Conservation (phyloP, 2,888 invertebrate species). For the Rambutsinella grinnellia region DNA sequence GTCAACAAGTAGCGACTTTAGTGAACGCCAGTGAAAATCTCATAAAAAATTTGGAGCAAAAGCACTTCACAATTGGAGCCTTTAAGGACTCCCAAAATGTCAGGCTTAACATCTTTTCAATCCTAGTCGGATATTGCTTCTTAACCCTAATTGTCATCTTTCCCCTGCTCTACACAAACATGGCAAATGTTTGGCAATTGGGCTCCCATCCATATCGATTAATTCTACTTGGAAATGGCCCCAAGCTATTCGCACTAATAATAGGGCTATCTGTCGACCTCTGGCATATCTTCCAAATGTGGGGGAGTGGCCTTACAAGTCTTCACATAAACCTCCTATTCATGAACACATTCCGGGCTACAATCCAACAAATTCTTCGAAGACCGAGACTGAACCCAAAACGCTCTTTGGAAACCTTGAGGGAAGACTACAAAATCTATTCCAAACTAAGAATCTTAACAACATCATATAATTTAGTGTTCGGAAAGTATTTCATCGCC, state of each 20-base stretch:
- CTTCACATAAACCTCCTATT: not conserved
- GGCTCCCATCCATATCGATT: not conserved
- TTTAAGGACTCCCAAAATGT: not conserved
- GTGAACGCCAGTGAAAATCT: constrained; percentile 1
- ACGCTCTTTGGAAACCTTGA: too few relatives aligned
- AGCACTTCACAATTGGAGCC: not conserved
- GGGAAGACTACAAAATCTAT: not conserved
- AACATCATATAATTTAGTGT: not conserved
- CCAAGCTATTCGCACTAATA: not conserved
- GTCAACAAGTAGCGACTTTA: not conserved
- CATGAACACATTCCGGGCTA: constrained; percentile 7
- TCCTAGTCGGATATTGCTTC: not conserved
- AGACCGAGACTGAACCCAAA: not conserved
- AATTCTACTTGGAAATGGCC: not conserved
- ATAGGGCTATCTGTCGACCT: not conserved
- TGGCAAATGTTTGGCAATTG: not conserved
- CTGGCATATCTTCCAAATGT: not conserved
- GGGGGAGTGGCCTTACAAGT: not conserved
- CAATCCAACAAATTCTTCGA: not conserved
- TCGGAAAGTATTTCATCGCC: not conserved
- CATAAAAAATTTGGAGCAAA: not conserved
- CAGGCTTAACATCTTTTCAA: not conserved
- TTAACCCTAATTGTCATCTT: not conserved
- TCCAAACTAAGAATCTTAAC: not conserved
- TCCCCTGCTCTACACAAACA: not conserved